Conservation (phyloP, 2,888 invertebrate species). For the Aproaerema taeniolella region DNA sequence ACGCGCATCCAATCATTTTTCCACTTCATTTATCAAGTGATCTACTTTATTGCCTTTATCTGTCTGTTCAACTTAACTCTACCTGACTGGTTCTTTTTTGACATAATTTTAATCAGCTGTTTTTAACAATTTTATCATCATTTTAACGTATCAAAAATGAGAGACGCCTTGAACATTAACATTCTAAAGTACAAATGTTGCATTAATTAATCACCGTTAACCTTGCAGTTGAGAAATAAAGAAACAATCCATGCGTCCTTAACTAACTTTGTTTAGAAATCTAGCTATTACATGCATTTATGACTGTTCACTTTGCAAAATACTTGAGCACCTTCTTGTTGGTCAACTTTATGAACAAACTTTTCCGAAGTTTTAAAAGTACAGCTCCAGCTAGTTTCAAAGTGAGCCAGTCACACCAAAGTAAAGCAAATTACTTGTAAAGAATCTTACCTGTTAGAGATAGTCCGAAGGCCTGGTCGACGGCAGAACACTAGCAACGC, state of each 20-base stretch:
- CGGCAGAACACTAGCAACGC: slow-evolving; percentile 85
- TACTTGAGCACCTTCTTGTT: not conserved
- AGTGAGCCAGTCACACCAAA: not conserved
- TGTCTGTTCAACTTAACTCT: too few relatives aligned
- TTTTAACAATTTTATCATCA: too few relatives aligned
- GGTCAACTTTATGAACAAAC: not conserved
- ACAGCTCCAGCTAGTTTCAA: not conserved
- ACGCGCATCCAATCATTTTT: too few relatives aligned
- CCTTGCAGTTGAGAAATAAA: slow-evolving; percentile 20
- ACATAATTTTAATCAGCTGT: too few relatives aligned
- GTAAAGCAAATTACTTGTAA: too few relatives aligned
- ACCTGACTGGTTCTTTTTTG: too few relatives aligned
- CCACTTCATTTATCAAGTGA: too few relatives aligned
- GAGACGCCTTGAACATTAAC: slow-evolving; percentile 3
- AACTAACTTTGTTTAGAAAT: slow-evolving; percentile 1
- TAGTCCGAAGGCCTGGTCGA: slow-evolving; percentile 84
- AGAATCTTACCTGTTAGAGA: slow-evolving; percentile 84
- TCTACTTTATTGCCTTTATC: too few relatives aligned
- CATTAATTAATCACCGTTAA: slow-evolving; percentile 23
- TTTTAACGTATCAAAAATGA: too few relatives aligned
- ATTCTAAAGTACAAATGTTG: slow-evolving; percentile 18
- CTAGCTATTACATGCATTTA: slow-evolving; percentile 1
- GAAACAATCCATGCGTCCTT: slow-evolving; percentile 17
- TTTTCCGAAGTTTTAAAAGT: not conserved
- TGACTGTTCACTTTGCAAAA: slow-evolving; percentile 5